Evolutionary conservation across 2,113 vertebrate genomes (phyloP), one percentile per base, ranked within the genome.

Genomic region (Cryptotis parvus): DNA sequence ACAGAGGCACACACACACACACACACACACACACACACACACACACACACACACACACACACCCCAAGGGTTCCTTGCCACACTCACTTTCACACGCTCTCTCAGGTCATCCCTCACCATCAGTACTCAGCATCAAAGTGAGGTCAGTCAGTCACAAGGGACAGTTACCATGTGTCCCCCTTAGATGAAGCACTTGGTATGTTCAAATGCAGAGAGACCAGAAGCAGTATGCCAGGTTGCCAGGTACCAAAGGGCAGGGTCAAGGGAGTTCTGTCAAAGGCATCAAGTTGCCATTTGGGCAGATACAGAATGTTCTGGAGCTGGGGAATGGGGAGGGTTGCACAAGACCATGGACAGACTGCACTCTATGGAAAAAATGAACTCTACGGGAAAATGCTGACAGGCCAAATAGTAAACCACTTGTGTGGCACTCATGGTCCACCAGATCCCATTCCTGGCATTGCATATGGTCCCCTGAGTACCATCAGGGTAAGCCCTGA

Each of bases 141-240:
- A n/a, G n/a, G n/a, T n/a, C 45, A 35, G 3, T 29, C 33, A 84
- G 63, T 9, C n/a, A 5, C 14, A 33, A 49, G 82, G 45, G 63
- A 61, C 58, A 61, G 58, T 24, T 26, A 61, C 6, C 58, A 61
- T 49, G 45, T 49, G 7, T 15, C 43, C 27, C 27, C 10, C 26
- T 33, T 24, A 12, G 0, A 31, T 0, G 0, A 37, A 24, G 31
- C 2, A 31, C 66, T 43, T 2, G 37, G 9, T 31, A n/a, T 26
- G 39, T 35, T 45, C 35, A 39, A 24, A 83, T 18, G 80, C 63
- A 35, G 39, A n/a, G n/a, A n/a, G n/a, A n/a, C n/a, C n/a, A n/a
- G n/a, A 66, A 29, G 27, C 22, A 14, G 26, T 35, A 83, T 39
- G 43, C 14, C 43, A 65, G 15, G 45, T 12, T 63, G 26, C 65